Evolutionary conservation across 2,888 invertebrate species (phyloP), one percentile per base, ranked within the genome.

Genomic region (Spialia ferax): DNA sequence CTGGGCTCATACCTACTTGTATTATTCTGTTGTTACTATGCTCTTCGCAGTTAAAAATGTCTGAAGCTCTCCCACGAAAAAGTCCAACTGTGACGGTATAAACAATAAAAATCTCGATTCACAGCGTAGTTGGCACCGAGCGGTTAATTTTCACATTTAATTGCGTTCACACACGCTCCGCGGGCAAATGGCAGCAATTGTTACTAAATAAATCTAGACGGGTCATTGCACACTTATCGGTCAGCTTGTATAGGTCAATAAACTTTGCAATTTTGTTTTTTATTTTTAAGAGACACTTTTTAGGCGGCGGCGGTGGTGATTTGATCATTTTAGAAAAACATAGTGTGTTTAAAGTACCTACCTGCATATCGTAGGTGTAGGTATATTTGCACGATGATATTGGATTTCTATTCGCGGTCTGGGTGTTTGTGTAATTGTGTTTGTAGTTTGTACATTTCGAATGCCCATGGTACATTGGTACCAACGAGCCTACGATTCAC

Each of bases 81-180:
- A 10, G 11, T 48, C 42, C 38, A 20, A 55, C 20, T 18, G 26
- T n/a, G n/a, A 56, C 54, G 29, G 18, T 38, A 20, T 50, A 35
- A 62, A 48, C 29, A 55, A 61, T 67, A 62, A 67, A 48, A 61
- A 67, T 67, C 67, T 67, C 32, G 42, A 60, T 55, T 55, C 52
- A 35, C 38, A 26, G 52, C 52, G n/a, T 26, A 62, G 64, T 64
- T 63, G 57, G 67, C 62, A 42, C 63, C 45, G 50, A 23, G 56
- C 60, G 60, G 52, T 64, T 63, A 66, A 70, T 70, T 65, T 66
- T 66, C 63, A 67, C 72, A 67, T 71, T 74, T 74, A 74, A 78
- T 74, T 75, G 76, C 74, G 72, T 77, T 77, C 77, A 75, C 76
- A 77, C 74, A 77, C 73, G 69, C 69, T 64, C 68, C 70, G 20